Evolutionary conservation across 92 coral and sea anemone genomes (phyloP).

Genomic region (Desmophyllum pertusum): DNA sequence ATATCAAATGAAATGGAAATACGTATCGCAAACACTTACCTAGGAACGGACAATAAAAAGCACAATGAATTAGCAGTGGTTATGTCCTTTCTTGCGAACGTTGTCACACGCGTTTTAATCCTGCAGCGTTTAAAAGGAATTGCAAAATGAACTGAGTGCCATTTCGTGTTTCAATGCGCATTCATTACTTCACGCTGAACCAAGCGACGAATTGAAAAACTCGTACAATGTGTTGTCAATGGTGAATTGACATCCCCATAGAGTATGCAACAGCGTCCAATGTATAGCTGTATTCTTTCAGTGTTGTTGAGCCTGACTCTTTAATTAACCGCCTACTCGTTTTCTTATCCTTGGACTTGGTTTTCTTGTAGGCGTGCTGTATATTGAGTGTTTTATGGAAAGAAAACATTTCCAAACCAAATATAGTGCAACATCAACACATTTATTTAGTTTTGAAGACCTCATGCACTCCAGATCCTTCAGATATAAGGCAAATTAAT

Average conservation of each 20-base stretch:
- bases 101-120: neutral
- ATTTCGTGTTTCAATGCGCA: conserved; percentile 11
- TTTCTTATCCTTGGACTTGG: neutral
- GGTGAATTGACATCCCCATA: conserved; percentile 13
- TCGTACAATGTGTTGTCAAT: conserved; percentile 21
- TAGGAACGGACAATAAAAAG: neutral
- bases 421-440: too few relatives aligned
- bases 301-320: neutral
- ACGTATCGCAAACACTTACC: neutral
- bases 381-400: neutral
- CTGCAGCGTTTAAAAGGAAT: neutral
- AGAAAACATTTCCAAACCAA: neutral
- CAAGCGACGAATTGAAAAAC: too few relatives aligned
- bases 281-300: neutral
- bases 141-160: neutral
- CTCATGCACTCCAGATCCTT: too few relatives aligned
- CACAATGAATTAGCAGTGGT: neutral
- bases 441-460: too few relatives aligned
- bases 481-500: too few relatives aligned
- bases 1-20: neutral
- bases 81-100: neutral
- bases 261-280: conserved; percentile 9
- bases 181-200: neutral
- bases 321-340: neutral
- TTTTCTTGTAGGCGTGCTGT: neutral